A percentile compares a stretch with the other conserved stretches of the same genome.
Conservation (phyloP, 1,140 invertebrate genomes). For the Aphaenogaster ashmeadi region DNA sequence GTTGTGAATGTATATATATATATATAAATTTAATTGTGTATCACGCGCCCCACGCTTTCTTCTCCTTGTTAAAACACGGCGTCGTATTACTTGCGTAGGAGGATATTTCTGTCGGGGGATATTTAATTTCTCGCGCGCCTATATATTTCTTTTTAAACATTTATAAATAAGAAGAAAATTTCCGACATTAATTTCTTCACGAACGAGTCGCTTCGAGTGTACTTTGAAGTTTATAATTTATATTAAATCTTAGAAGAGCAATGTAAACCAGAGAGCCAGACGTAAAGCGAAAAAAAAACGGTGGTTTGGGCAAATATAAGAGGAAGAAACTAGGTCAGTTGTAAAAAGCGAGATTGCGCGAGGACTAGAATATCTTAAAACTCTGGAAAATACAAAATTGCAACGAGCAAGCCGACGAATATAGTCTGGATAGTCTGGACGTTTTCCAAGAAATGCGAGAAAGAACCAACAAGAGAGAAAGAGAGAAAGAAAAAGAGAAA, state of each 20-base stretch:
- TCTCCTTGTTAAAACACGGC: constrained; percentile 35
- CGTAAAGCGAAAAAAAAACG: not conserved
- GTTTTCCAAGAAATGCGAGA: constrained; percentile 19
- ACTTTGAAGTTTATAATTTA: not conserved
- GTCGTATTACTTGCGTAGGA: constrained; percentile 26
- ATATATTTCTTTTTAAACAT: not conserved
- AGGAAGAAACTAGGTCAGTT: constrained; percentile 36
- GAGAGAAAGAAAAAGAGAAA: not conserved
- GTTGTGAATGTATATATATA: not conserved
- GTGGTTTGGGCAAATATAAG: constrained; percentile 20
- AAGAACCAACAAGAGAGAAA: not conserved
- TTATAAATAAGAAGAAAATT: not conserved
- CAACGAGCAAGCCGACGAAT: constrained; percentile 42
- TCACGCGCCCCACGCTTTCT: constrained; percentile 2
- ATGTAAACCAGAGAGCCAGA: not conserved
- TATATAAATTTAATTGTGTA: constrained; percentile 42
- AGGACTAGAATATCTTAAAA: constrained; percentile 75
- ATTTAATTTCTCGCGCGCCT: not conserved
- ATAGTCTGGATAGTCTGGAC: constrained; percentile 19
- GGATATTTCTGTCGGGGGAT: constrained; percentile 10
- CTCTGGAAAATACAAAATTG: constrained; percentile 78
- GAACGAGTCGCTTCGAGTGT: not conserved
- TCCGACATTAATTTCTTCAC: not conserved
- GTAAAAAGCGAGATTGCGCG: constrained; percentile 74
- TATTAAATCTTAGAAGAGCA: constrained; percentile 12